Evolutionary conservation across 2,113 vertebrate genomes (phyloP).

Genomic region (Odontesthes bonariensis): DNA sequence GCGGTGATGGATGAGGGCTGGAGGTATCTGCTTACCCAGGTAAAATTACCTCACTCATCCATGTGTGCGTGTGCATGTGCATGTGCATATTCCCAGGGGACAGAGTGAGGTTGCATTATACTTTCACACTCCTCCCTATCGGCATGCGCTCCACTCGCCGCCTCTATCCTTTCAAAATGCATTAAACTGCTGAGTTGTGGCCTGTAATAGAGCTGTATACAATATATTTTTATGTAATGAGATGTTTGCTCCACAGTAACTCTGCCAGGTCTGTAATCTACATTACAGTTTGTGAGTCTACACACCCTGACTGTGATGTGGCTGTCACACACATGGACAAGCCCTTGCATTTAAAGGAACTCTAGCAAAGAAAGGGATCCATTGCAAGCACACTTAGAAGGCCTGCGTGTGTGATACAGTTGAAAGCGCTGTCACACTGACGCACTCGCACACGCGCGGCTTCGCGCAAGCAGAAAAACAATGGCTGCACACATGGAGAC

Average conservation of each 20-base stretch:
- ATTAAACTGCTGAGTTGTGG: conserved; percentile 54
- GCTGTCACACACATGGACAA: conserved; percentile 33
- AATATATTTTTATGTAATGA: conserved; percentile 56
- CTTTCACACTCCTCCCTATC: conserved; percentile 63
- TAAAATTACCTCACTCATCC: conserved; percentile 64
- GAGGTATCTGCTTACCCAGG: conserved; percentile 73
- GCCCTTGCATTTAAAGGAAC: conserved; percentile 3
- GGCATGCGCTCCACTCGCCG: conserved; percentile 16
- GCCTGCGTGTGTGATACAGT: conserved; percentile 11
- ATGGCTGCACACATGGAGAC: conserved; percentile 43
- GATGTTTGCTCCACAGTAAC: conserved; percentile 60
- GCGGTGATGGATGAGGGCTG: conserved; percentile 53
- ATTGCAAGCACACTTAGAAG: conserved; percentile 24
- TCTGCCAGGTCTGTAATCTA: conserved; percentile 67
- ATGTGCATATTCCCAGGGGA: conserved; percentile 30
- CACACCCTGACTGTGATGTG: conserved; percentile 67
- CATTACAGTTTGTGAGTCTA: conserved; percentile 58
- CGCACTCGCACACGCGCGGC: conserved; percentile 3
- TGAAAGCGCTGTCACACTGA: neutral
- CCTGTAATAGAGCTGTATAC: conserved; percentile 66
- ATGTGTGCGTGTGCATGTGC: conserved; percentile 38
- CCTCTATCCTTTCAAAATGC: conserved; percentile 38
- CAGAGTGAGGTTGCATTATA: conserved; percentile 64
- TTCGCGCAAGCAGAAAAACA: conserved; percentile 46
- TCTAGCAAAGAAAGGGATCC: conserved; percentile 21